Evolutionary conservation across 2,797 vertebrate species (phyloP).

Genomic region (Hemibagrus guttatus): DNA sequence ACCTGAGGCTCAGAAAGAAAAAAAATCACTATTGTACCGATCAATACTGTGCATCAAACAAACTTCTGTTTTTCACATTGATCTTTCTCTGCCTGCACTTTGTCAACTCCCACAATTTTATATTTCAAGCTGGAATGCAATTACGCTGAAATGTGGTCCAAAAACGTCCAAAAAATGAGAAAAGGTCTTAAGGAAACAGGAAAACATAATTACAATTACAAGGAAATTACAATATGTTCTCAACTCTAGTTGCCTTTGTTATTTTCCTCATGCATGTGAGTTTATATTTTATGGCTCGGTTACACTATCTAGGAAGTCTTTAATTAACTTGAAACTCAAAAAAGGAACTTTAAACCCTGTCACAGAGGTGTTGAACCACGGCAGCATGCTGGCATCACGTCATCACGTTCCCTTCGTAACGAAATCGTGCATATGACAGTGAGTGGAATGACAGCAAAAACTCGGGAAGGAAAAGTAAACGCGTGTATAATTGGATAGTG

Average conservation of each 20-base stretch:
- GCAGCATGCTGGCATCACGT: constrained; percentile 12
- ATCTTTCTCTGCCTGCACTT: constrained; percentile 38
- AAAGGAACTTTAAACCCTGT: constrained; percentile 27
- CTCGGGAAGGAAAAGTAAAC: constrained; percentile 10
- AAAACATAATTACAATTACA: neutral
- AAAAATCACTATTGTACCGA: constrained; percentile 33
- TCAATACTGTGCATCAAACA: constrained; percentile 51
- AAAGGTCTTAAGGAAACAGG: neutral
- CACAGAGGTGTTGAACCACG: neutral
- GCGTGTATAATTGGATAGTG: constrained; percentile 32
- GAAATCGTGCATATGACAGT: neutral
- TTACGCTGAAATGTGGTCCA: constrained; percentile 32
- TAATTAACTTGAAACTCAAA: constrained; percentile 33
- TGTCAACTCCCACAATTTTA: constrained; percentile 47
- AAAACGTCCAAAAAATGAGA: constrained; percentile 32
- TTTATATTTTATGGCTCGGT: constrained; percentile 26
- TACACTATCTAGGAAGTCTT: constrained; percentile 29
- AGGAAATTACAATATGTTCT: constrained; percentile 25
- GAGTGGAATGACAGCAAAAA: constrained; percentile 16
- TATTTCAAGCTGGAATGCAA: constrained; percentile 41
- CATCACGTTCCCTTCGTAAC: constrained; percentile 7
- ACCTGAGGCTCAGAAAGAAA: constrained; percentile 49
- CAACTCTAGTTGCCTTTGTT: neutral
- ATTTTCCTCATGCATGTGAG: neutral
- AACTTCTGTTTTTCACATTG: constrained; percentile 42